Base-by-base conservation (phyloP, 2,113 vertebrate genomes). In the Menidia beryllina region DNA sequence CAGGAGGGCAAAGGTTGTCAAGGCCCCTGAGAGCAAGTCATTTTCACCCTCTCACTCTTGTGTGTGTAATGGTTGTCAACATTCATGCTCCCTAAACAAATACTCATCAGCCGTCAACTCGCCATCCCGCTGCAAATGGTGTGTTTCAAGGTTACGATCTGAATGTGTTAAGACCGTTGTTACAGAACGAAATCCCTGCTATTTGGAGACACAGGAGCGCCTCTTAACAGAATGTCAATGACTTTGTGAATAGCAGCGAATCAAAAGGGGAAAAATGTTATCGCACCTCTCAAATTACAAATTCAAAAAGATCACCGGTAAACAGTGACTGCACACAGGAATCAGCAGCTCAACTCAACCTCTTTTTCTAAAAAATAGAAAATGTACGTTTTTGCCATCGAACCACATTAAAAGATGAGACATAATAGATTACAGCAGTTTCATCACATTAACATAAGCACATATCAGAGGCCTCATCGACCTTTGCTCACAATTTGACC, bases 1-100 rank as follows among this genome's bases (percentile, higher is more conserved):
- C 56, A 61, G 52, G 57, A 56, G 88, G 85, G 68, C 87, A 92
- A 90, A 92, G 91, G 91, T 92, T 85, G 88, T 82, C 82, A 82
- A 86, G 85, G 88, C 85, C 86, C 81, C 72, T 79, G 85, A 91
- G 88, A 91, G 82, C 82, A 78, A 85, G 85, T 84, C 81, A 88
- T 87, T 90, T 89, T 90, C 88, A 88, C 85, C 87, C 76, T 81
- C 83, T 79, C 72, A 71, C 79, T 84, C 71, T 72, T 72, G 51
- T 72, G 78, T 50, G 67, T 89, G 81, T 77, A 85, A 72, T 19
- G 62, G 24, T 81, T 88, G 88, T 87, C 87, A 90, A 84, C 83
- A 76, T 87, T 79, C 73, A 79, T 75, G 58, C 79, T 81, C 67
- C 69, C 72, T 81, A 81, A 86, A 88, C 87, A 90, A 89, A 83